phyloP scores from a whole-genome alignment of 2,888 invertebrate genomes.

The Eilema griseolum region DNA sequence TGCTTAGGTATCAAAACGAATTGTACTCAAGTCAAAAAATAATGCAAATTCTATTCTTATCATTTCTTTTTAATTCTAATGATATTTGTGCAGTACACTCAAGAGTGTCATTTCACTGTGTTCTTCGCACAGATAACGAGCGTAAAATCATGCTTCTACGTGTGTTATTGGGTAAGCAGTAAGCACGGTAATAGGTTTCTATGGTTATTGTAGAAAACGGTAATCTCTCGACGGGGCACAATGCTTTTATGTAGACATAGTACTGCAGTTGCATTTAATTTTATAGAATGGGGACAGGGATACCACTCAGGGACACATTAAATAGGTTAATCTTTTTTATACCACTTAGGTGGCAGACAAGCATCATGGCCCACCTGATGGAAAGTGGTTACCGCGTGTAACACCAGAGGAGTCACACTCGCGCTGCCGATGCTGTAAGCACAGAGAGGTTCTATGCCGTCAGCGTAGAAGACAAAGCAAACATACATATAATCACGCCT shows the following conservation, averaged over 20 bases:
- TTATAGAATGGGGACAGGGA: too few species aligned
- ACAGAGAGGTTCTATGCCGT: too few species aligned
- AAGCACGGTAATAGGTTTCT: not conserved
- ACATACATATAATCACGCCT: too few species aligned
- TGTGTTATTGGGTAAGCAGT: conserved; percentile 13
- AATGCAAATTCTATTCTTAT: not conserved
- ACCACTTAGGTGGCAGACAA: too few species aligned
- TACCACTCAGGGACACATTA: not conserved
- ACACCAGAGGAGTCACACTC: too few species aligned
- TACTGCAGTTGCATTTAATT: not conserved
- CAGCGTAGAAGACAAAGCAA: too few species aligned
- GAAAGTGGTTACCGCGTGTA: too few species aligned
- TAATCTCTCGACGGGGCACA: not conserved
- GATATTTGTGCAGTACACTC: conserved; percentile 2
- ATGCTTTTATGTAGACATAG: not conserved
- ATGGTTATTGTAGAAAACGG: not conserved
- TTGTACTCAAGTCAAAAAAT: too few species aligned
- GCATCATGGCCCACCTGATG: too few species aligned
- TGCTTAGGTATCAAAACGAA: too few species aligned
- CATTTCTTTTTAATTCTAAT: not conserved
- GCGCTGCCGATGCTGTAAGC: too few species aligned
- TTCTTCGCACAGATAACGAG: conserved; percentile 2
- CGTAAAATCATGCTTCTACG: not conserved
- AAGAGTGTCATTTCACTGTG: not conserved
- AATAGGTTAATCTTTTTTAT: not conserved